phyloP scores from a whole-genome alignment of 2,113 vertebrate species.

The Thalassarche chlororhynchos region DNA sequence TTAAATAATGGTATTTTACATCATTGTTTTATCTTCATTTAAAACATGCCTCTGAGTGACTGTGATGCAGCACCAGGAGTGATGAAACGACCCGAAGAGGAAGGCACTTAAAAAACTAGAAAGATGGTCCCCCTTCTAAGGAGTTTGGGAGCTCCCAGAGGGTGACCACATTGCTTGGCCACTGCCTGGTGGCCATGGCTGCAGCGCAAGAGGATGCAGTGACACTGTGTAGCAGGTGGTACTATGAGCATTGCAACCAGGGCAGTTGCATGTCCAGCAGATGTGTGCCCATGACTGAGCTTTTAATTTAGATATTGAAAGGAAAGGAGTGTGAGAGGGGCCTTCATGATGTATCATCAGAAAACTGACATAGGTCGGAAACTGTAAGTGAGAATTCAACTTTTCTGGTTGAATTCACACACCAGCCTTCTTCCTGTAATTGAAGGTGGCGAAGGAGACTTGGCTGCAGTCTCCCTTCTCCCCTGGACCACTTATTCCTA shows the following conservation, averaged over 20 bases:
- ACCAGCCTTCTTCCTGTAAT: background rate
- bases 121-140: background rate
- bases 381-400: background rate
- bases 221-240: too few species aligned
- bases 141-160: background rate
- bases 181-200: rapidly evolving
- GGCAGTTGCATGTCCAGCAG: background rate
- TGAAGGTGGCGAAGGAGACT: background rate
- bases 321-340: background rate
- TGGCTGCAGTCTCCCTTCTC: background rate
- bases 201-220: background rate
- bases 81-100: background rate
- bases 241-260: rapidly evolving
- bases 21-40: background rate
- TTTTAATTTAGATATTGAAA: background rate
- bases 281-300: rapidly evolving
- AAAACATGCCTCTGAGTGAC: background rate
- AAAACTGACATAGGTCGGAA: background rate
- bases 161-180: background rate
- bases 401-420: background rate
- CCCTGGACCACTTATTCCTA: background rate
- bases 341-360: background rate
- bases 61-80: background rate
- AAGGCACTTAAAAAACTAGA: background rate
- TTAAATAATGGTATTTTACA: background rate